phyloP scores from a whole-genome alignment of 2,797 vertebrate species.

The Chromis chromis region DNA sequence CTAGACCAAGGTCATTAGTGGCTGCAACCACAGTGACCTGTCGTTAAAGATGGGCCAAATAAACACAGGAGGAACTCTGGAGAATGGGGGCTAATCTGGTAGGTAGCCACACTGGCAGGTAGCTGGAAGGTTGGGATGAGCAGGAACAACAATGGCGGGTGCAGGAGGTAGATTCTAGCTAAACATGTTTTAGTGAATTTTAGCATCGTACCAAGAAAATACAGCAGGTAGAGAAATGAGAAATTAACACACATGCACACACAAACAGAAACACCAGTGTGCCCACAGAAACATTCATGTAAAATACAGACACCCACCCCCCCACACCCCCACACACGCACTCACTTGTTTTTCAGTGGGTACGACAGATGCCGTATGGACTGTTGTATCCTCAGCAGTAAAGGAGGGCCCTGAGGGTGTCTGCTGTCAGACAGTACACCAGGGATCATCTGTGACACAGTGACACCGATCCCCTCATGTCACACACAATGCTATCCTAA shows the following conservation, averaged over 20 bases:
- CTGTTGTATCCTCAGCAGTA: slow-evolving; percentile 78
- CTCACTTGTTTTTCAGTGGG: slow-evolving; percentile 61
- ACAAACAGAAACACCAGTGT: slow-evolving; percentile 20
- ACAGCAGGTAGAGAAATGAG: slow-evolving; percentile 11
- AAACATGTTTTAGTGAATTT: slow-evolving; percentile 11
- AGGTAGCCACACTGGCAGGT: slow-evolving; percentile 48
- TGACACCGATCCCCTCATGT: slow-evolving; percentile 79
- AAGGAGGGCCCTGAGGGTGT: slow-evolving; percentile 78
- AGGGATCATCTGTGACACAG: slow-evolving; percentile 83
- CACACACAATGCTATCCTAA: slow-evolving; percentile 62
- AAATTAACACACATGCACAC: slow-evolving; percentile 12
- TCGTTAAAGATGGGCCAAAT: slow-evolving; percentile 76
- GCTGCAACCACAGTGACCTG: slow-evolving; percentile 71
- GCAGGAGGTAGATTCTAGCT: not conserved
- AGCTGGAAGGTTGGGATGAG: slow-evolving; percentile 33
- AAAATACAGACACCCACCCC: not conserved
- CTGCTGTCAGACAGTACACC: slow-evolving; percentile 82
- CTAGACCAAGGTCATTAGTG: slow-evolving; percentile 81
- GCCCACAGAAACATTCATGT: slow-evolving; percentile 10
- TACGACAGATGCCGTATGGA: slow-evolving; percentile 85
- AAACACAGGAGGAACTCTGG: slow-evolving; percentile 71
- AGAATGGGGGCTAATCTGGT: slow-evolving; percentile 62
- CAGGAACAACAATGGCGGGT: not conserved
- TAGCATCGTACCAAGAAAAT: slow-evolving; percentile 1
- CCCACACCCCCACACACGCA: not conserved